These are phyloP conservation scores for Gonioctena quinquepunctata DNA, from an alignment of 1,140 invertebrate genomes.

Conservation along the genomic window DNA sequence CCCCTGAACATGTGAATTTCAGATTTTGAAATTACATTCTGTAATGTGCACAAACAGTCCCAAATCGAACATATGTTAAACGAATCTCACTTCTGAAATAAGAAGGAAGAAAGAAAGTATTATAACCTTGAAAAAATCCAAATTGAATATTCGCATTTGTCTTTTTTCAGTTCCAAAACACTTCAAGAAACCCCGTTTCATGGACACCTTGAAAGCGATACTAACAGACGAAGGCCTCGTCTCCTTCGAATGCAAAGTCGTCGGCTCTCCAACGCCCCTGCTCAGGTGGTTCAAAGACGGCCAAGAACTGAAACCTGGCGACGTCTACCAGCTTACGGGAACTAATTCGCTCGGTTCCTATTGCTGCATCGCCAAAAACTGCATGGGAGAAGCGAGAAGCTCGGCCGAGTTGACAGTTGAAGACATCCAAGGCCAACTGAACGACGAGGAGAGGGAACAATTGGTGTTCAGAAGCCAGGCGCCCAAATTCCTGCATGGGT, in stretches of 20 bases:
- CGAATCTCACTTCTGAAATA: no score
- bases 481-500: slow-evolving; percentile 77
- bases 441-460: slow-evolving; percentile 80
- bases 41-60: no score
- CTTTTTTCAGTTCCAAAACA: slow-evolving; percentile 83
- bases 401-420: slow-evolving; percentile 85
- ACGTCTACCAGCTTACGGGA: slow-evolving; percentile 86
- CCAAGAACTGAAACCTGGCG: slow-evolving; percentile 86
- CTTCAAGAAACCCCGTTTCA: slow-evolving; percentile 84
- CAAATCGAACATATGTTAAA: no score
- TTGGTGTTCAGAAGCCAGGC: slow-evolving; percentile 77
- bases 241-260: slow-evolving; percentile 91
- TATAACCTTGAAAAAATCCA: no score
- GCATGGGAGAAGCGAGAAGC: slow-evolving; percentile 88
- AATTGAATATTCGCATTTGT: no score
- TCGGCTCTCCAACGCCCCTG: slow-evolving; percentile 84
- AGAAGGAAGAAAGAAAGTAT: no score
- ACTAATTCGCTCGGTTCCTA: slow-evolving; percentile 84
- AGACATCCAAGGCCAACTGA: slow-evolving; percentile 87
- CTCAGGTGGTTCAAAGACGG: slow-evolving; percentile 91
- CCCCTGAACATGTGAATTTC: no score
- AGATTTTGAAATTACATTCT: no score
- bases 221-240: slow-evolving; percentile 89
- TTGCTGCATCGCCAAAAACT: slow-evolving; percentile 87
- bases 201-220: slow-evolving; percentile 85